Evolutionary conservation across 1,140 invertebrate genomes (phyloP), one percentile per base, ranked within the genome.

Genomic region (Euura lappo): DNA sequence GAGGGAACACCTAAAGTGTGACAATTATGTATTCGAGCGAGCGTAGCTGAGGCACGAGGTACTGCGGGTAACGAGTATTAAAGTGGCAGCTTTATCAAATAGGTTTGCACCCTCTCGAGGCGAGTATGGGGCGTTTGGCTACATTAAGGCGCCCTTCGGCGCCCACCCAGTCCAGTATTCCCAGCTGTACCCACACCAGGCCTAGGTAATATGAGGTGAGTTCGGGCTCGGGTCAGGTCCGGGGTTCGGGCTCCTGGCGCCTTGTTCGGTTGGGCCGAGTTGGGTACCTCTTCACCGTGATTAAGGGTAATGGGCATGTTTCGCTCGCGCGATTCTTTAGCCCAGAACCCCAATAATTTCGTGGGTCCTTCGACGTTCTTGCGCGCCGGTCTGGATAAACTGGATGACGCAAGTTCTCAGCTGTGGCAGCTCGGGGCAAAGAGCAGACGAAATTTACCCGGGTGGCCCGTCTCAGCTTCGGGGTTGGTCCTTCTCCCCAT

Each of bases 241-340:
- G 28, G 28, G 28, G 28, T 28, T 28, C 28, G 28, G 28, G 28
- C 28, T 28, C 28, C 28, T 28, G 28, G 28, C 28, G 28, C 28
- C 28, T 28, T 28, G 28, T 28, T 28, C 28, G 28, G 28, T 28
- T 28, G 28, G 28, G 28, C 1, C 28, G 28, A 28, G 28, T 0
- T 28, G 6, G 51, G 3, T 60, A 60, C 51, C 10, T 68, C 44
- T 8, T 10, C 66, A 11, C 44, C 44, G 66, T 68, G 66, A 68
- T 68, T 68, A 68, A 68, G 66, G 66, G 66, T 68, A 68, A 68
- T 68, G 66, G 66, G 66, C 42, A 44, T 68, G 28, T 68, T 11
- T 68, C 66, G 28, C 66, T 68, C 11, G 13, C 44, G 8, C 66
- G 66, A 68, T 68, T 68, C 66, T 68, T 68, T 28, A 68, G 44